Evolutionary conservation across 1,140 invertebrate species (phyloP).

Genomic region (Sminthurides bifidus): DNA sequence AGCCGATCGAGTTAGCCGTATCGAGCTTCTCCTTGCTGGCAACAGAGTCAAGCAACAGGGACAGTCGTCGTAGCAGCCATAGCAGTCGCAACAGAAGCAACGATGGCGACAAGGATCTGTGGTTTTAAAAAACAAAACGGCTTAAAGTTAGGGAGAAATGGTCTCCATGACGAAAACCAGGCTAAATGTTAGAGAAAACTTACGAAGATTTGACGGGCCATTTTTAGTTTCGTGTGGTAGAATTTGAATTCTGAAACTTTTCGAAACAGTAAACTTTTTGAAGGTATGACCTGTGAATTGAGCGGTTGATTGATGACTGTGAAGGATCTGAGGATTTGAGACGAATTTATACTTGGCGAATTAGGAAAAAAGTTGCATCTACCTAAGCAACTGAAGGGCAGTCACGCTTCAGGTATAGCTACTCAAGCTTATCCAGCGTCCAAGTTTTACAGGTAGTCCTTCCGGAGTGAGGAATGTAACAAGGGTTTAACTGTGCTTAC

Average conservation of each 20-base stretch:
- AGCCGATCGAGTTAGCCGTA: background rate
- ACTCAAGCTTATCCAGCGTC: no score
- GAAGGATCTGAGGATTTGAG: background rate
- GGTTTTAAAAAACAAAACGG: background rate
- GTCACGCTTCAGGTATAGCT: no score
- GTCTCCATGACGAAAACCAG: background rate
- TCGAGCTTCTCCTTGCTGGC: constrained; percentile 7
- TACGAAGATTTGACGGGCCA: constrained; percentile 10
- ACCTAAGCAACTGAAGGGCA: no score
- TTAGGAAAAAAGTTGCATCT: no score
- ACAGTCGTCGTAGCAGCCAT: background rate
- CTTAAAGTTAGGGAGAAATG: background rate
- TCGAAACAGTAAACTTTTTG: no score
- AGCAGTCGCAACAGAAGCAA: constrained; percentile 4
- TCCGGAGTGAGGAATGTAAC: no score
- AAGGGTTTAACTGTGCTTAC: no score
- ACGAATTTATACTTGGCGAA: constrained; percentile 8
- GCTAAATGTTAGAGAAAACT: background rate
- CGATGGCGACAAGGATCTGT: background rate
- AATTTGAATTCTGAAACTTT: background rate
- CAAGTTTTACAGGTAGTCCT: no score
- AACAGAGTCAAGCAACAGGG: no score
- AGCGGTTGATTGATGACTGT: background rate
- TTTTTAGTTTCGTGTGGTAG: background rate
- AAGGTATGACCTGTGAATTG: no score